Evolutionary conservation across 2,797 vertebrate genomes (phyloP), one percentile per base, ranked within the genome.

Genomic region (Pygocentrus nattereri): DNA sequence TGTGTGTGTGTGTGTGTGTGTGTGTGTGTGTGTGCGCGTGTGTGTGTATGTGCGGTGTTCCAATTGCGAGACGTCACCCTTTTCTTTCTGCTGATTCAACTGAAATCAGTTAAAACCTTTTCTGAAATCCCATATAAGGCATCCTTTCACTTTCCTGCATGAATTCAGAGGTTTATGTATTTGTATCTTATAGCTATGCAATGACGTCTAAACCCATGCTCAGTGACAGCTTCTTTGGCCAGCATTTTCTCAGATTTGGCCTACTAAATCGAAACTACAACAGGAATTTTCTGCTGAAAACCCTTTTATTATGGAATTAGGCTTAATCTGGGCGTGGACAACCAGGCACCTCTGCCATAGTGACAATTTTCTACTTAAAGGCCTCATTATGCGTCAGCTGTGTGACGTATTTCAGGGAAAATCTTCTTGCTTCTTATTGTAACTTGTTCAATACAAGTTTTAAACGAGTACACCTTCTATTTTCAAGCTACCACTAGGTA

Each of bases 31-130:
- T 54, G 34, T 34, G 16, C 47, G 41, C 52, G 58, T 74, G 41
- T 78, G 38, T 72, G 13, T 67, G 52, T 72, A 65, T 41, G 2
- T 12, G 41, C 12, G 11, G 41, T 84, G 64, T 71, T 62, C 16
- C 38, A 19, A 58, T 50, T 16, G 5, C 11, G 44, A 44, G 31
- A 61, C 50, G 70, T 73, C 59, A 54, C 30, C 16, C n/a, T 16
- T 62, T 31, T 21, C 61, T 27, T 23, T 5, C 21, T 50, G 38
- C 41, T 68, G 52, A 13, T 47, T 75, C 52, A 16, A 70, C 23
- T 74, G 18, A 54, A 80, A 73, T 64, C 13, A 75, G 58, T 50
- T 30, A 34, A 18, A 27, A 15, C 21, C 13, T 5, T 21, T 31
- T 19, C 27, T 31, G 30, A 34, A 64, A 64, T 34, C 30, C 27